phyloP scores from a whole-genome alignment of 92 coral and sea anemone species.

The Palythoa grandiflora region DNA sequence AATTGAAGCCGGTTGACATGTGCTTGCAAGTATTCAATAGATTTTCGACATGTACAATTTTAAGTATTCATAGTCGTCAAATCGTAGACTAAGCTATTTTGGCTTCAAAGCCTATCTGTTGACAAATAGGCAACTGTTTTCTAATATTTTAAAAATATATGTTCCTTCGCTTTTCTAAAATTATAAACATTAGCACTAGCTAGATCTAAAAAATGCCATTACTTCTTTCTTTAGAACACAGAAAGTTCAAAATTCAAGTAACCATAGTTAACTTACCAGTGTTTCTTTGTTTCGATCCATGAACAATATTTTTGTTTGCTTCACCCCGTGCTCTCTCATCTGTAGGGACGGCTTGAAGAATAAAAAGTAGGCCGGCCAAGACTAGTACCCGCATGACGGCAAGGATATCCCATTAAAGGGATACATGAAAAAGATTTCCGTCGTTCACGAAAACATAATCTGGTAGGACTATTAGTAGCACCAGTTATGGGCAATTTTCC shows the following conservation, averaged over 20 bases:
- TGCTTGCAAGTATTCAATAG: neutral
- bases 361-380: neutral
- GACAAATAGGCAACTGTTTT: neutral
- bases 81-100: neutral
- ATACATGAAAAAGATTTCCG: slow-evolving; percentile 20
- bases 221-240: neutral
- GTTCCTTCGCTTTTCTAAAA: neutral
- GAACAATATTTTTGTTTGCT: neutral
- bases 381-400: slow-evolving; percentile 12
- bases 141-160: neutral
- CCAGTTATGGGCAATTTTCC: slow-evolving; percentile 2
- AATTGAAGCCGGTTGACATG: neutral
- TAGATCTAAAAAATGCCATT: neutral
- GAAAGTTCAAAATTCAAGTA: neutral
- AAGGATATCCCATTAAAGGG: slow-evolving; percentile 25
- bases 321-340: neutral
- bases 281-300: neutral
- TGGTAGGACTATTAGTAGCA: slow-evolving; percentile 5
- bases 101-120: neutral
- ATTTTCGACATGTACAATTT: neutral
- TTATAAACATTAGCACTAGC: neutral
- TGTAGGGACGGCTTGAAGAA: neutral
- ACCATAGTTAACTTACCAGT: slow-evolving; percentile 30
- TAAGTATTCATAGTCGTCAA: neutral
- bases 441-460: slow-evolving; percentile 17